Evolutionary conservation across 2,113 vertebrate species (phyloP), one percentile per base, ranked within the genome.

Genomic region (Pelobates fuscus): DNA sequence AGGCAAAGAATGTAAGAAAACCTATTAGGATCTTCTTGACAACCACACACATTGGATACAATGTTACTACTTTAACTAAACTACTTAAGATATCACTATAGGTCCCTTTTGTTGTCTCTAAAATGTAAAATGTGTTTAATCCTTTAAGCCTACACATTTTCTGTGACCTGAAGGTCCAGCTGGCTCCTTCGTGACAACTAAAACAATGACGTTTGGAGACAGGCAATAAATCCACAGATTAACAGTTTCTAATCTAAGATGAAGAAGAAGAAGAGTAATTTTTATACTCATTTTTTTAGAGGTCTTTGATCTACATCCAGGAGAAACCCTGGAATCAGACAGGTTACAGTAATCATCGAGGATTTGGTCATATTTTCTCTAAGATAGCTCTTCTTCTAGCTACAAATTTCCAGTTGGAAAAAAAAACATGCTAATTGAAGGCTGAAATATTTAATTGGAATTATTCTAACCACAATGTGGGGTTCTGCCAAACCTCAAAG

Each of bases 21-120:
- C 73, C 65, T 68, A 68, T 77, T 68, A 77, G 73, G 73, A 77
- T 77, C 32, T 55, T 77, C 27, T 25, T 77, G 73, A 77, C 55
- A 67, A 55, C 65, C 73, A 77, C 65, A 77, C 72, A 75, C 73
- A 77, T 44, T 77, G 73, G 73, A 68, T 77, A 77, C 73, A 77
- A 77, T 77, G 73, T 77, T 77, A 60, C 73, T 77, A 18, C 73
- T 77, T 77, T 77, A 77, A 77, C 73, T 77, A 77, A 77, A 77
- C 73, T 77, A 77, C 73, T 77, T 77, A 77, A 77, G 65, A 67
- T 77, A 77, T 66, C 73, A 61, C 73, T 77, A 68, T 77, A 79
- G 79, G 57, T 29, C 30, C 20, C 70, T 68, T 73, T 68, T 78
- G 77, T 73, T 18, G 76, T 24, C 5, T 59, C 62, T 68, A 61